Conservation (phyloP, 2,113 vertebrate species). For the Zeus faber region DNA sequence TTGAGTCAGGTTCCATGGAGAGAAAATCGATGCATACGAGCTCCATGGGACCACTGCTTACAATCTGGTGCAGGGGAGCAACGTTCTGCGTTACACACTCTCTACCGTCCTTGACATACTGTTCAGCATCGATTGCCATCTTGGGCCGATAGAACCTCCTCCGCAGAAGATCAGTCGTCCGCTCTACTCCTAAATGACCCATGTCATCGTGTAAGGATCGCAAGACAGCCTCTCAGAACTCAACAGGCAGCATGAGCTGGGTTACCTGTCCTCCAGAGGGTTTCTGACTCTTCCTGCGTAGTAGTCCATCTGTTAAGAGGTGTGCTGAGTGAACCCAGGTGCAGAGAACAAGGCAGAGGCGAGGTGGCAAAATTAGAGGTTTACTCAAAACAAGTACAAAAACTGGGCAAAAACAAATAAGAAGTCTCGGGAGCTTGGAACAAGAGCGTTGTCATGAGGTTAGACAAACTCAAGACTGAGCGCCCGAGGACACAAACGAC, state of each 20-base stretch:
- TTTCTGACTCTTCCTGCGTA: not conserved
- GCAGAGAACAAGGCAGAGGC: too few species aligned
- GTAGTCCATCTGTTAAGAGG: too few species aligned
- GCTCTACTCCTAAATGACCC: constrained; percentile 2
- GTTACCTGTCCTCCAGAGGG: not conserved
- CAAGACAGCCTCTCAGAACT: not conserved
- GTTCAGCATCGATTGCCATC: not conserved
- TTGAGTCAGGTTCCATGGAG: constrained; percentile 1
- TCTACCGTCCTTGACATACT: constrained; percentile 6
- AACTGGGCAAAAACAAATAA: too few species aligned
- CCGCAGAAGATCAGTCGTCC: not conserved
- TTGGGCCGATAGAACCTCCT: constrained; percentile 5
- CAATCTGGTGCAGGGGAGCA: not conserved
- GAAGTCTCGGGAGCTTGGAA: too few species aligned
- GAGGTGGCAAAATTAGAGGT: too few species aligned
- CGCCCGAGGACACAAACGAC: too few species aligned
- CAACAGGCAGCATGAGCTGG: not conserved
- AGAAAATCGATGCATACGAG: constrained; percentile 15
- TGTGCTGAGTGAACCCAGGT: too few species aligned
- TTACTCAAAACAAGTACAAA: too few species aligned
- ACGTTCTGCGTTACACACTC: not conserved
- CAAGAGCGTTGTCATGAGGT: too few species aligned
- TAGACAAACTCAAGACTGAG: too few species aligned
- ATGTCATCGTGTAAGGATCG: not conserved
- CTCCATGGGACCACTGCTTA: not conserved